A percentile compares a stretch with the other conserved stretches of the same genome.
These are phyloP conservation scores for Diadumene lineata DNA, from an alignment of 92 coral and sea anemone genomes.

Conservation along the genomic window DNA sequence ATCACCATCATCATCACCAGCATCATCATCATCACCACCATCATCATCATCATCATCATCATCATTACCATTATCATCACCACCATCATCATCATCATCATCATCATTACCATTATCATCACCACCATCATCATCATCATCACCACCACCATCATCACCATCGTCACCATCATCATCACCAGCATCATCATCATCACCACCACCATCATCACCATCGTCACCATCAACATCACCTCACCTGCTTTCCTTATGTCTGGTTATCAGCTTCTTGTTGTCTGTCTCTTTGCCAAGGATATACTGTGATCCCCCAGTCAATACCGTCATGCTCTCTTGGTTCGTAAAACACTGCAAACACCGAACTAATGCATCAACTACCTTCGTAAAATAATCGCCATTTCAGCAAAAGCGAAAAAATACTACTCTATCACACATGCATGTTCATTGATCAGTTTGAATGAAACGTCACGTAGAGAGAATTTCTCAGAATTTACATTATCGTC, in stretches of 20 bases:
- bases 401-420: too few relatives aligned
- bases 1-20: slow-evolving; percentile 1
- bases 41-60: slow-evolving; percentile 8
- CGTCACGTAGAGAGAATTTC: too few relatives aligned
- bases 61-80: slow-evolving; percentile 3
- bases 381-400: background rate
- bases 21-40: background rate
- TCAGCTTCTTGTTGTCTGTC: slow-evolving; percentile 48
- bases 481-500: too few relatives aligned
- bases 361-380: background rate
- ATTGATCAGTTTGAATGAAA: too few relatives aligned
- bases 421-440: too few relatives aligned
- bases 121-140: slow-evolving; percentile 5
- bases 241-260: slow-evolving; percentile 66
- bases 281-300: slow-evolving; percentile 61
- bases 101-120: background rate
- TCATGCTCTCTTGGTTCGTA: slow-evolving; percentile 79
- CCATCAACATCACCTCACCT: slow-evolving; percentile 35
- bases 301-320: slow-evolving; percentile 86
- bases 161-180: slow-evolving; percentile 2
- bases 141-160: slow-evolving; percentile 6
- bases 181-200: slow-evolving; percentile 10
- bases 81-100: background rate
- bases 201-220: slow-evolving; percentile 6
- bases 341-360: slow-evolving; percentile 50